Percentiles rank a stretch among this genome's conserved stretches.
These are phyloP conservation scores for Vombatus ursinus DNA, from an alignment of 2,113 vertebrate genomes.

Conservation along the genomic window DNA sequence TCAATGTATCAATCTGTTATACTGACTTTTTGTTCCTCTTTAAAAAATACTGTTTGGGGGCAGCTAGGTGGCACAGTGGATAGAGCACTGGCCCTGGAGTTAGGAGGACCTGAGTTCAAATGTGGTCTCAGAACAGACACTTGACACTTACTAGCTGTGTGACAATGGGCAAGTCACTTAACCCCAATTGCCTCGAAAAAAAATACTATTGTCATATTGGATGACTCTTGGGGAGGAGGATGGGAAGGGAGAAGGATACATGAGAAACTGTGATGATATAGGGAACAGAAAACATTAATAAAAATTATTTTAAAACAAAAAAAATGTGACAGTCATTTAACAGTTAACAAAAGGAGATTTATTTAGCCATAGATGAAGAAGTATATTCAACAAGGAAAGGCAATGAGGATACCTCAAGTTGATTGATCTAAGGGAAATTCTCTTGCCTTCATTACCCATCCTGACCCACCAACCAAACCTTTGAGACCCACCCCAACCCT, in stretches of 20 bases:
- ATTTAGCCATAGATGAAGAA: neutral
- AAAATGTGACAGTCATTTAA: neutral
- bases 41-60: no score
- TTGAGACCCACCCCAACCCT: neutral
- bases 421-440: neutral
- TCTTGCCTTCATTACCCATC: neutral
- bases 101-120: no score
- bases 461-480: neutral
- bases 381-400: no score
- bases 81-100: no score
- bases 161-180: no score
- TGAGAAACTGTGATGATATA: neutral
- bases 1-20: neutral
- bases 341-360: neutral
- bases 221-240: neutral
- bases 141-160: no score
- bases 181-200: neutral
- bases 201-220: neutral
- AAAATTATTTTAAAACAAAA: neutral
- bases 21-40: neutral
- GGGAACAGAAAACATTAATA: neutral
- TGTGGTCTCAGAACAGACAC: no score
- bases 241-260: neutral
- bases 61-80: no score
- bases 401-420: neutral